These are phyloP conservation scores for Eurypyga helias DNA, from an alignment of 2,113 vertebrate species.

Conservation along the genomic window DNA sequence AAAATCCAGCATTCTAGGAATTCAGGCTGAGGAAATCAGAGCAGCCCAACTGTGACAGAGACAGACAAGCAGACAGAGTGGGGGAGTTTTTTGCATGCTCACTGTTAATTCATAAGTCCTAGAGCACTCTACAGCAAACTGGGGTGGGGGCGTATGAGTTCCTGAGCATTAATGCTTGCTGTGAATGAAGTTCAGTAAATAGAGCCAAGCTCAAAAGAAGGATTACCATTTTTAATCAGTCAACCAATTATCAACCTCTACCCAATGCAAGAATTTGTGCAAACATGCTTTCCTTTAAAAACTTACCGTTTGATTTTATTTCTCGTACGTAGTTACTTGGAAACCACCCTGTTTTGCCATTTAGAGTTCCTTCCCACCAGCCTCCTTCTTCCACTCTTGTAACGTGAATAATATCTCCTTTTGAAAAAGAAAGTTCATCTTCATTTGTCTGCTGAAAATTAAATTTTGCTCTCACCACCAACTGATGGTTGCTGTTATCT, in stretches of 20 bases:
- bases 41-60: not conserved
- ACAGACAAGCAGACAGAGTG: not conserved
- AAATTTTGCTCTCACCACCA: conserved; percentile 94
- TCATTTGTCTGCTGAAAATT: conserved; percentile 98
- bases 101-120: not conserved
- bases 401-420: conserved; percentile 94
- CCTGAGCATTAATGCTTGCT: not conserved
- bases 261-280: not conserved
- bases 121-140: not conserved
- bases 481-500: conserved; percentile 89
- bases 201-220: not conserved
- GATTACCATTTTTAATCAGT: not conserved
- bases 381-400: conserved; percentile 95
- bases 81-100: rapidly evolving
- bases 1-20: not conserved
- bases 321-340: conserved; percentile 98
- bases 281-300: not conserved
- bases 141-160: rapidly evolving
- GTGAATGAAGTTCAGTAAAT: not conserved
- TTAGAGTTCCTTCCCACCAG: conserved; percentile 95
- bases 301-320: conserved; percentile 92
- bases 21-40: not conserved
- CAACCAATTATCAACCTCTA: not conserved
- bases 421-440: conserved; percentile 94
- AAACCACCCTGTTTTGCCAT: conserved; percentile 95